phyloP scores from a whole-genome alignment of 2,888 invertebrate species.

The Pyrgus malvae region DNA sequence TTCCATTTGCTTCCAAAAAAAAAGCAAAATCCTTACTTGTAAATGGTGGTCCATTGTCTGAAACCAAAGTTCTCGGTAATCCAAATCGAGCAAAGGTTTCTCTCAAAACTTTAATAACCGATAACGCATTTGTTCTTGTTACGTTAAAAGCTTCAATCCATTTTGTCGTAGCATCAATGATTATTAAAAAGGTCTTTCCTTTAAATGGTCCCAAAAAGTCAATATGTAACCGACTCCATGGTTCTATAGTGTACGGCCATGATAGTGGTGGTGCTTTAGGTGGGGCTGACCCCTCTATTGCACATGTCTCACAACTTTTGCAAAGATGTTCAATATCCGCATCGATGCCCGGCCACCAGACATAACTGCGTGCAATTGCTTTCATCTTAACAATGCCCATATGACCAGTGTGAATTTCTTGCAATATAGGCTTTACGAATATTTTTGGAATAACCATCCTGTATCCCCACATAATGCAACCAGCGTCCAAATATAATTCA shows the following conservation, averaged over 20 bases:
- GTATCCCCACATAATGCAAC: slow-evolving; percentile 32
- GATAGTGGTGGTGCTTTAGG: slow-evolving; percentile 31
- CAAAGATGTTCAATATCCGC: slow-evolving; percentile 10
- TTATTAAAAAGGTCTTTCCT: slow-evolving; percentile 27
- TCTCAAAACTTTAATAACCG: background rate
- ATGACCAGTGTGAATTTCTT: slow-evolving; percentile 28
- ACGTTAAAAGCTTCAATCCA: slow-evolving; percentile 30
- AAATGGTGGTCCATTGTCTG: background rate
- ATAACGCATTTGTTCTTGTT: background rate
- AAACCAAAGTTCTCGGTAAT: background rate
- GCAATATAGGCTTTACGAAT: slow-evolving; percentile 21
- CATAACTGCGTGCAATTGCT: slow-evolving; percentile 23
- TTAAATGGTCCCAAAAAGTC: slow-evolving; percentile 33
- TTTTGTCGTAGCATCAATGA: slow-evolving; percentile 27
- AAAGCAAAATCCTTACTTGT: background rate
- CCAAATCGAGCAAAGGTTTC: background rate
- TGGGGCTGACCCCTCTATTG: slow-evolving; percentile 16
- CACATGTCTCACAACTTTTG: slow-evolving; percentile 26
- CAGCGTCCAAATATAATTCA: slow-evolving; percentile 28
- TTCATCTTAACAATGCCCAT: slow-evolving; percentile 38
- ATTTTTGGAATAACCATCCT: slow-evolving; percentile 29
- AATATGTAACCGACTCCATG: slow-evolving; percentile 34
- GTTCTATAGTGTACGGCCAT: slow-evolving; percentile 31
- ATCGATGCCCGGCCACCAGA: slow-evolving; percentile 27
- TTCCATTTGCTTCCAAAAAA: slow-evolving; percentile 24